Evolutionary conservation across 2,113 vertebrate genomes (phyloP), one percentile per base, ranked within the genome.

Genomic region (Limnothrissa miodon): DNA sequence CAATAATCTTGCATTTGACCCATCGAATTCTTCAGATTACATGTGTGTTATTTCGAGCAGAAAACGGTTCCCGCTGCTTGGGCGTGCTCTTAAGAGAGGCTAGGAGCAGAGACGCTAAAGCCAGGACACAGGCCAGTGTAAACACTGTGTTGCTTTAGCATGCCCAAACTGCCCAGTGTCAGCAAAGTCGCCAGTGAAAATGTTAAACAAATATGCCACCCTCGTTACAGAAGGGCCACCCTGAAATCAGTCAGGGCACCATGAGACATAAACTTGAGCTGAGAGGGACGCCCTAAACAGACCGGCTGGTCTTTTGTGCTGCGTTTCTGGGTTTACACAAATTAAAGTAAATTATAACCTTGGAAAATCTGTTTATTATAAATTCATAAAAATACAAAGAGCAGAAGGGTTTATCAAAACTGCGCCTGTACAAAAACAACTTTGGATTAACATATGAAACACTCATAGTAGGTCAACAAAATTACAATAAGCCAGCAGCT

Each of bases 161-260:
- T 74, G 66, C 25, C 66, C 66, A 74, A 33, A 33, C 66, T 74
- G 66, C 66, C 66, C 66, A 36, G 15, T 74, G 66, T 74, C 66
- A 36, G 66, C 10, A 74, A 70, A 87, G 78, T 74, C 80, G 81
- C 44, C 82, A 85, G 85, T 85, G 86, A 85, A 78, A 88, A 79
- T 70, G 79, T 82, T 86, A 42, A 53, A 80, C 85, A 89, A 90
- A 91, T 89, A 90, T 82, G 84, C 81, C 82, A 87, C 51, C 83
- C 44, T 74, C 56, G 89, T 87, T 83, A 81, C 66, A 39, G n/a
- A 78, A 82, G 70, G 56, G 83, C 81, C 66, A 74, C 66, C 66
- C 29, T 74, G 66, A 74, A 39, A 74, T 33, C 29, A 10, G 66
- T 74, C 29, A 11, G 29, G 66, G 33, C 66, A 74, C 66, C 33